Conservation (phyloP, 1,140 invertebrate genomes). For the Pseudachorutes palmiensis region DNA sequence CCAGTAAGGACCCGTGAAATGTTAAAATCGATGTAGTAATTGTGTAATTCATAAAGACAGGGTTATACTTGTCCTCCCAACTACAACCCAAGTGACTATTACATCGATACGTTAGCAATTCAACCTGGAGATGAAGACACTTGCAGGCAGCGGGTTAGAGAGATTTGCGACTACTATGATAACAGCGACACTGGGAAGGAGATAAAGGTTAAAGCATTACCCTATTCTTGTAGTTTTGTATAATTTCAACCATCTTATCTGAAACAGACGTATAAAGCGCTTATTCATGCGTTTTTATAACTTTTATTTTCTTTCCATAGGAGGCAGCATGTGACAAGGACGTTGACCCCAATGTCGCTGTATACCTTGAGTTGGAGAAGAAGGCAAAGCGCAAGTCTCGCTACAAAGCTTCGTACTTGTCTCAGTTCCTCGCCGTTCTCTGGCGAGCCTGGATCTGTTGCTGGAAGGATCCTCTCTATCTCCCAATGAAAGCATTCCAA, state of each 20-base stretch:
- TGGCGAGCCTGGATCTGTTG: constrained; percentile 85
- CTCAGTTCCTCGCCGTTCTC: constrained; percentile 76
- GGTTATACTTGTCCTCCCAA: constrained; percentile 10
- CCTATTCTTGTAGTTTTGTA: constrained; percentile 16
- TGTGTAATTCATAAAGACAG: constrained; percentile 12
- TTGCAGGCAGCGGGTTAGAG: constrained; percentile 39
- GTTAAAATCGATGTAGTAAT: not conserved
- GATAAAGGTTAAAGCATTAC: not conserved
- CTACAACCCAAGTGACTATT: constrained; percentile 23
- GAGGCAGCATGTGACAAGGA: too few species aligned
- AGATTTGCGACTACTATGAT: constrained; percentile 41
- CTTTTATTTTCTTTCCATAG: constrained; percentile 1
- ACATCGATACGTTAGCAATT: constrained; percentile 46
- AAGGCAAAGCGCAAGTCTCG: constrained; percentile 41
- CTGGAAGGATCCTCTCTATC: constrained; percentile 76
- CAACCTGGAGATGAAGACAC: constrained; percentile 45
- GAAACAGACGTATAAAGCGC: too few species aligned
- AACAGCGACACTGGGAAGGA: constrained; percentile 17
- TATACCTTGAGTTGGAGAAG: constrained; percentile 11
- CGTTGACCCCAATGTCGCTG: not conserved
- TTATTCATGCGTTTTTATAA: too few species aligned
- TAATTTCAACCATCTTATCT: too few species aligned
- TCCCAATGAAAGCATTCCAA: constrained; percentile 79
- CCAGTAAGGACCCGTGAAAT: constrained; percentile 48
- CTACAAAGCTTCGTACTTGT: constrained; percentile 79